Conservation (phyloP, 2,797 vertebrate genomes). For the Ataeniobius toweri region DNA sequence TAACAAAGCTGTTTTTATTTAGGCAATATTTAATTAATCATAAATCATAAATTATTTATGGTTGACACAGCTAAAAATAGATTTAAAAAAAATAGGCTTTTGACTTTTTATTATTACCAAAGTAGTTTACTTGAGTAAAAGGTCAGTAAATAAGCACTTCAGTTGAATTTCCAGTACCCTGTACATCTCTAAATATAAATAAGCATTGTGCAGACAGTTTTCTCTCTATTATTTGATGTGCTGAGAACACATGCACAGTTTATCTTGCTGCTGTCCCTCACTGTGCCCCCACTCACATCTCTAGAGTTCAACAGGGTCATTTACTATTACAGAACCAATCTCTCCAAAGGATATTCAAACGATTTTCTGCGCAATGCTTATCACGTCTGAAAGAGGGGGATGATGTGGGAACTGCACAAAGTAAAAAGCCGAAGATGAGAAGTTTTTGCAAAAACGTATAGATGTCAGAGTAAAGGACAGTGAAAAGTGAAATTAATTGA, state of each 20-base stretch:
- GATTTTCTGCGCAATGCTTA: constrained; percentile 35
- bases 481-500: constrained; percentile 45
- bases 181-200: neutral
- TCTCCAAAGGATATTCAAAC: constrained; percentile 51
- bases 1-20: neutral
- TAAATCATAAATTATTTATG: neutral
- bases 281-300: constrained; percentile 38
- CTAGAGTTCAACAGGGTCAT: constrained; percentile 23
- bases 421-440: constrained; percentile 33
- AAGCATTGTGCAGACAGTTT: neutral
- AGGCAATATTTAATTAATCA: neutral
- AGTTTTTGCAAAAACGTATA: constrained; percentile 27
- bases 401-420: constrained; percentile 60
- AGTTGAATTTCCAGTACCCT: neutral
- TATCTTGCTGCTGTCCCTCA: constrained; percentile 36
- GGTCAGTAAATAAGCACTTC: neutral
- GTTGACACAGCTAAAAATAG: neutral
- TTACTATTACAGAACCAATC: constrained; percentile 41
- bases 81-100: neutral
- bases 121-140: neutral
- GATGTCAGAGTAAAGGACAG: constrained; percentile 29
- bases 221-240: constrained; percentile 8
- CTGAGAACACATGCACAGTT: constrained; percentile 28
- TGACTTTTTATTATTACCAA: neutral
- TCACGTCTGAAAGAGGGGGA: constrained; percentile 33